Percentiles rank a stretch among this genome's conserved stretches.
These are phyloP conservation scores for Mus pahari DNA, from an alignment of 2,113 vertebrate species.

Conservation along the genomic window DNA sequence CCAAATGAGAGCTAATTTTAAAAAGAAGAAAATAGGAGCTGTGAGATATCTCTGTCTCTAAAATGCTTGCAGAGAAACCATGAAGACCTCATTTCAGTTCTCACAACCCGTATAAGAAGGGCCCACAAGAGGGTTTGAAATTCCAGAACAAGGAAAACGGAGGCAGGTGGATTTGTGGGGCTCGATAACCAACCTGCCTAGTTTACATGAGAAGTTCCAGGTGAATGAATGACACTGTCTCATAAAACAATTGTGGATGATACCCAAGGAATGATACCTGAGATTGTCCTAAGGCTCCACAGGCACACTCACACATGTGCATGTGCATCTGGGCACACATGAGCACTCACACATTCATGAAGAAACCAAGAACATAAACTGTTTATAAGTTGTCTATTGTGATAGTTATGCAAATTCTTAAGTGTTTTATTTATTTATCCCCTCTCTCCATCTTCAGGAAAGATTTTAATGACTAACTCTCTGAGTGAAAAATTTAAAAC, in stretches of 20 bases:
- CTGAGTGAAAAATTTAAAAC: neutral
- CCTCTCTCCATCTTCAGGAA: neutral
- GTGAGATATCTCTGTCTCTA: neutral
- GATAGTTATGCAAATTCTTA: neutral
- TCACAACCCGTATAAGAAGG: neutral
- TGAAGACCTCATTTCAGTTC: neutral
- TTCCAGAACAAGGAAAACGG: neutral
- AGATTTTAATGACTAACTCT: neutral
- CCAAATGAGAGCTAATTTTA: neutral
- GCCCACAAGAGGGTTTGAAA: neutral
- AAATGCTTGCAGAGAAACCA: neutral
- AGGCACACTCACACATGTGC: neutral
- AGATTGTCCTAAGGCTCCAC: neutral
- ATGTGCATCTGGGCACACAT: neutral
- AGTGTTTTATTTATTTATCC: neutral
- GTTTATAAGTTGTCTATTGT: neutral
- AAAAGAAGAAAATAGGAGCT: constrained; percentile 18
- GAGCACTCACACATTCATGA: neutral
- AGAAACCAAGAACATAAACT: neutral
- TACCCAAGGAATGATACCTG: neutral
- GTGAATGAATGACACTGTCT: neutral
- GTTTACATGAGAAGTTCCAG: neutral
- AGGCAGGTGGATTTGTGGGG: neutral
- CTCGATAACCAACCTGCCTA: neutral
- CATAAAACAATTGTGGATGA: too few species aligned